Evolutionary conservation across 2,888 invertebrate genomes (phyloP).

Genomic region (Limnephilus auricula): DNA sequence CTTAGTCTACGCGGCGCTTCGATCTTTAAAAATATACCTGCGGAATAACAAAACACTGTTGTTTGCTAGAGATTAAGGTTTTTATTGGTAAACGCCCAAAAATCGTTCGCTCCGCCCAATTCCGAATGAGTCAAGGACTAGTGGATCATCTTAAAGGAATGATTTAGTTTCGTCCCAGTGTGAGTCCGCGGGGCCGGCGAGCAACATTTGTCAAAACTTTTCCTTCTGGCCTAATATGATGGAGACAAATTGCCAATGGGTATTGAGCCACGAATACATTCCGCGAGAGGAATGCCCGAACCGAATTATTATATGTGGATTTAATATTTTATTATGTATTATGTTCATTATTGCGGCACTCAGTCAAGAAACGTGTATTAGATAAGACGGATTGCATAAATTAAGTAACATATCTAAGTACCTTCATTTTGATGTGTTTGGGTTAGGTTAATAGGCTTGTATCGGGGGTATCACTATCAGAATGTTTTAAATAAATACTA

Average conservation of each 20-base stretch:
- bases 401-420: background rate
- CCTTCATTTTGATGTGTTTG: background rate
- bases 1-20: too few relatives aligned
- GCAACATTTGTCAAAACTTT: slow-evolving; percentile 65
- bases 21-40: too few relatives aligned
- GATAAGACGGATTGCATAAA: background rate
- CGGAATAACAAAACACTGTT: too few relatives aligned
- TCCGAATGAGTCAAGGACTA: too few relatives aligned
- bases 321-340: background rate
- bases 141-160: too few relatives aligned
- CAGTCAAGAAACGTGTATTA: background rate
- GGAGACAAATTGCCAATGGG: slow-evolving; percentile 65
- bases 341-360: background rate
- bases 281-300: slow-evolving; percentile 50
- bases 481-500: background rate
- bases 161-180: slow-evolving; percentile 38
- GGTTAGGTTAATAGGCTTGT: background rate
- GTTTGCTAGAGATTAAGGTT: too few relatives aligned
- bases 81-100: too few relatives aligned
- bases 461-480: background rate
- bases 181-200: slow-evolving; percentile 48
- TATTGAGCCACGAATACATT: slow-evolving; percentile 55
- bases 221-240: slow-evolving; percentile 60
- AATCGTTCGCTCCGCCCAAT: too few relatives aligned
- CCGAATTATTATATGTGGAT: slow-evolving; percentile 2